Evolutionary conservation across 2,113 vertebrate species (phyloP).

Genomic region (mouse (Mus musculus)): DNA sequence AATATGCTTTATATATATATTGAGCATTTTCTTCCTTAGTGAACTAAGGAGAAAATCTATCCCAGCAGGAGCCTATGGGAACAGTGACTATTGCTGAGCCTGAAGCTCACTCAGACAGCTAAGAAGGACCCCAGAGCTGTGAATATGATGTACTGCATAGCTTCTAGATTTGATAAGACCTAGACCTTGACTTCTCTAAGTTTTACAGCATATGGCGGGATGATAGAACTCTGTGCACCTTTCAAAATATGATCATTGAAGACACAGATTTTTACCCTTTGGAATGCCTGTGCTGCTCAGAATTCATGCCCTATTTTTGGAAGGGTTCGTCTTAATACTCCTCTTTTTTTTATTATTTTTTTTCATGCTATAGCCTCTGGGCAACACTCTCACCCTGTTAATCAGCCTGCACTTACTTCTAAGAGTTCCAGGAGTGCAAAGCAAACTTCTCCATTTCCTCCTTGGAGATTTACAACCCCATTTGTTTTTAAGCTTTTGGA

Average conservation of each 20-base stretch:
- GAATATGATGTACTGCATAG: background rate
- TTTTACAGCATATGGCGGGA: background rate
- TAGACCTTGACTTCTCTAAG: background rate
- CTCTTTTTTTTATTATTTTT: slow-evolving; percentile 35
- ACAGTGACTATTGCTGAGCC: background rate
- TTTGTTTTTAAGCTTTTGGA: slow-evolving; percentile 79
- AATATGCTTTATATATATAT: background rate
- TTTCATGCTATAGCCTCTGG: background rate
- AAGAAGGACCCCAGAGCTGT: background rate
- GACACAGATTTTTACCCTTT: background rate
- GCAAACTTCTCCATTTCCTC: slow-evolving; percentile 64
- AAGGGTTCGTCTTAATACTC: background rate
- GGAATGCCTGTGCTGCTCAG: background rate
- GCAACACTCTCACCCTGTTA: background rate
- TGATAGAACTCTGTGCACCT: background rate
- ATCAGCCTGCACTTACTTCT: slow-evolving; percentile 63
- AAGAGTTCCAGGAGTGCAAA: slow-evolving; percentile 57
- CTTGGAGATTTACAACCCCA: slow-evolving; percentile 75
- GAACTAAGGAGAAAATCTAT: background rate
- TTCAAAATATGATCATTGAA: background rate
- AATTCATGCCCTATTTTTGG: background rate
- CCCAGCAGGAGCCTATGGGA: background rate
- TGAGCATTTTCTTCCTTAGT: background rate
- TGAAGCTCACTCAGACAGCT: background rate
- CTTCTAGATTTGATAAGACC: background rate